Conservation (phyloP, 2,888 invertebrate species). For the Taenaris catops region DNA sequence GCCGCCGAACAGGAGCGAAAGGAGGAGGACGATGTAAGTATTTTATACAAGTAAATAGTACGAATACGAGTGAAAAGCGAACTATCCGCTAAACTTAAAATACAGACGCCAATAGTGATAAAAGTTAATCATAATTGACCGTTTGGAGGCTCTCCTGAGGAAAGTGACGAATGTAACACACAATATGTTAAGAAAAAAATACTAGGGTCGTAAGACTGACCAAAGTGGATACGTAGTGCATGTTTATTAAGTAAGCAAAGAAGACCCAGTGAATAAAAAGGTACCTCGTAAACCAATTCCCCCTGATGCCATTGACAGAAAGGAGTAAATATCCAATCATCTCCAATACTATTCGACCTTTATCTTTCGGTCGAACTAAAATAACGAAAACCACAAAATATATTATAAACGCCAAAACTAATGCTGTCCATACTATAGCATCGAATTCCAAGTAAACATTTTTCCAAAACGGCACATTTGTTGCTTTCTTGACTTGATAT, state of each 20-base stretch:
- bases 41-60: no score
- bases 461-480: slow-evolving; percentile 32
- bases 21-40: slow-evolving; percentile 66
- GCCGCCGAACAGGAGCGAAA: slow-evolving; percentile 73
- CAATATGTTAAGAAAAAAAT: no score
- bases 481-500: slow-evolving; percentile 38
- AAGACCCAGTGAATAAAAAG: slow-evolving; percentile 41
- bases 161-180: no score
- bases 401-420: slow-evolving; percentile 29
- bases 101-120: no score
- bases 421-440: slow-evolving; percentile 33
- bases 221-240: slow-evolving; percentile 39
- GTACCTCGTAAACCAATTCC: slow-evolving; percentile 25
- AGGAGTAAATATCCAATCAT: slow-evolving; percentile 36
- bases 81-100: no score
- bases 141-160: no score
- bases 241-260: slow-evolving; percentile 40
- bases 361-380: slow-evolving; percentile 30
- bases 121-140: no score
- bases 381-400: slow-evolving; percentile 30
- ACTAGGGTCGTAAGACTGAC: slow-evolving; percentile 39
- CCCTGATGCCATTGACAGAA: slow-evolving; percentile 29
- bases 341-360: slow-evolving; percentile 29
- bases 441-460: slow-evolving; percentile 39
- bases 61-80: no score